Evolutionary conservation across 2,888 invertebrate genomes (phyloP).

Genomic region (Neuroscelio doddi): DNA sequence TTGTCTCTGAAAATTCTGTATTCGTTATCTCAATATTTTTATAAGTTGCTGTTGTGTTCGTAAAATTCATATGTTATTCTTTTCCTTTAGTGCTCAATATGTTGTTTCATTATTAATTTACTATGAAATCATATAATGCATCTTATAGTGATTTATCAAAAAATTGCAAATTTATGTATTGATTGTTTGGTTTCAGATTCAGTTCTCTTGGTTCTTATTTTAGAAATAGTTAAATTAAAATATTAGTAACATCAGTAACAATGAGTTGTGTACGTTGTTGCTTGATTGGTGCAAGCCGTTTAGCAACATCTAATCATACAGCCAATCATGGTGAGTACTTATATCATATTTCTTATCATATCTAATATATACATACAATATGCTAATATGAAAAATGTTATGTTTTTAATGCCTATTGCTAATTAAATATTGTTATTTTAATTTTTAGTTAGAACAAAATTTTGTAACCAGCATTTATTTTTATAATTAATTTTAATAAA

Average conservation of each 20-base stretch:
- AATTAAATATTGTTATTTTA: constrained; percentile 11
- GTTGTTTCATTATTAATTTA: no score
- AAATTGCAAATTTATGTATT: not conserved
- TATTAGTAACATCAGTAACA: constrained; percentile 31
- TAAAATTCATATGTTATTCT: no score
- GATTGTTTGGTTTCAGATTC: constrained; percentile 15
- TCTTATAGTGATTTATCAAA: no score
- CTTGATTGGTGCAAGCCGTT: constrained; percentile 64
- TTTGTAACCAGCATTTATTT: no score
- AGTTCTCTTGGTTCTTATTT: constrained; percentile 13
- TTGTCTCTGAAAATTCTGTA: no score
- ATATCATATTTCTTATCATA: constrained; percentile 1
- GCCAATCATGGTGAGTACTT: constrained; percentile 63
- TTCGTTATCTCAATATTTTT: no score
- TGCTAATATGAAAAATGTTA: not conserved
- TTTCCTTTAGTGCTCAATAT: no score
- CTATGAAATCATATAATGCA: no score
- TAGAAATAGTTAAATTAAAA: constrained; percentile 14
- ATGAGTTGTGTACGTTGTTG: constrained; percentile 71
- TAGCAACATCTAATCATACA: constrained; percentile 66
- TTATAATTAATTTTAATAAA: no score
- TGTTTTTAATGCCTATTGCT: not conserved
- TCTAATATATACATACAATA: constrained; percentile 19
- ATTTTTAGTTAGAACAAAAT: no score
- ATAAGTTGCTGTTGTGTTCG: no score